Evolutionary conservation across 2,888 invertebrate genomes (phyloP), one percentile per base, ranked within the genome.

Genomic region (Campoletis raptor): DNA sequence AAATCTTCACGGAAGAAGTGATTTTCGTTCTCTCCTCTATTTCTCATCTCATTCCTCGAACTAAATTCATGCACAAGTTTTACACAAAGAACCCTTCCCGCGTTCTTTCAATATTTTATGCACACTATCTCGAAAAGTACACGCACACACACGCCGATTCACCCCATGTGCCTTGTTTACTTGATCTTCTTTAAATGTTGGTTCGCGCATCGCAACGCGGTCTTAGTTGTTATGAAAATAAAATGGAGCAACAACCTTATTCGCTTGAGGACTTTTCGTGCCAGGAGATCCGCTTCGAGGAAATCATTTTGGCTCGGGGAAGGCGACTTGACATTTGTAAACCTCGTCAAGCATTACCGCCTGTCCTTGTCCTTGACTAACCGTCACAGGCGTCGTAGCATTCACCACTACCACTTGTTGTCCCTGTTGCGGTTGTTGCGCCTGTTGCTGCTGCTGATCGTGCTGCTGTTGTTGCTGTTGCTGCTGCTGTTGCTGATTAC

Each of bases 241-340:
- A 88, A 87, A 87, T 87, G 88, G 87, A 85, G 85, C 85, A 86
- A 88, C 82, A 86, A 88, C 87, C 87, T 86, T 87, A 45, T 81
- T 86, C 85, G 86, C 61, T 37, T 88, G 81, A 84, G 88, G 87
- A 87, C 85, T 83, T 82, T 67, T 85, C 78, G 70, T 61, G 67
- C 67, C 80, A 87, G 86, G 80, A 67, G 81, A 69, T 82, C 79
- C 81, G 78, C 87, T 83, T 87, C 84, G 83, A 86, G 84, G 90
- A 90, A 94, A 94, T 94, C 94, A 94, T 94, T 94, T 94, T 87
- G 94, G 93, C 91, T 94, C 94, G 82, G 94, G 93, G 89, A 94
- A 94, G 89, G 94, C 93, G 90, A 94, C 94, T 92, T 94, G 93
- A 90, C 94, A 94, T 91, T 94, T 94, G 92, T 94, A 94, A 89